Conservation (phyloP, 2,888 invertebrate genomes). For the Iselma pallidipennis region DNA sequence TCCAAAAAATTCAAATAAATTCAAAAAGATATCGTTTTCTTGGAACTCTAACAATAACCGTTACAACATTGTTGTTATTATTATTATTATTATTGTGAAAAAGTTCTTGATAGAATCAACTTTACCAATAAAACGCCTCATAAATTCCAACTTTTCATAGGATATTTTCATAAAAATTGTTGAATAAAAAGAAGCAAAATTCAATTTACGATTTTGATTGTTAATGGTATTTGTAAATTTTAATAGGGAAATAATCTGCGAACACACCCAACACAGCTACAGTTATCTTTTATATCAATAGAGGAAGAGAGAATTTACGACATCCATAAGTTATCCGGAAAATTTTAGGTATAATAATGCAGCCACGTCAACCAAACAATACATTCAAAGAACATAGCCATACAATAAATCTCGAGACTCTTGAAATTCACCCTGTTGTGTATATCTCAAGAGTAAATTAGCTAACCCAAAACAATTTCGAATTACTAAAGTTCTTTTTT, state of each 20-base stretch:
- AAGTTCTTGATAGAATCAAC: background rate
- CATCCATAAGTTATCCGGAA: background rate
- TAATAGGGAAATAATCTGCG: too few relatives aligned
- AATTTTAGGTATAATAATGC: background rate
- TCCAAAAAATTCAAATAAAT: background rate
- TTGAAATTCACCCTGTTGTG: background rate
- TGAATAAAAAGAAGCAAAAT: background rate
- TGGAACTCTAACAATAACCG: background rate
- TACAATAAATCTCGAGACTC: background rate
- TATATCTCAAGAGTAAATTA: background rate
- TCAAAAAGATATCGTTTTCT: too few relatives aligned
- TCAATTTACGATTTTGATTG: too few relatives aligned
- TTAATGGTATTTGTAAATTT: background rate
- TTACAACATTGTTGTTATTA: background rate
- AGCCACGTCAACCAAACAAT: background rate
- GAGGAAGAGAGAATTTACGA: background rate
- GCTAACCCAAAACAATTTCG: background rate
- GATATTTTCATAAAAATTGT: background rate
- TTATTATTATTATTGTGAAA: background rate
- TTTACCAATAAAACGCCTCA: background rate
- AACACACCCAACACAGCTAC: too few relatives aligned
- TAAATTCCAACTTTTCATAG: background rate
- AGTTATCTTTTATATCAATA: background rate
- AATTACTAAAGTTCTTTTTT: too few relatives aligned
- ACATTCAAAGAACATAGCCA: too few relatives aligned